Percentiles rank a stretch among this genome's conserved stretches.
These are phyloP conservation scores for human (Homo sapiens) DNA, from an alignment of 2,113 vertebrate species.

Conservation along the genomic window GRCh38 chr20:39654501-39655000, in stretches of 20 bases:
- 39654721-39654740: slow-evolving; percentile 41
- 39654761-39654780: slow-evolving; percentile 38
- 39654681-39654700: not conserved
- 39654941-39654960: slow-evolving; percentile 4
- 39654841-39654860: not conserved
- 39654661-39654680: slow-evolving; percentile 56
- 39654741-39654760: not conserved
- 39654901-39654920: not conserved
- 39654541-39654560: slow-evolving; percentile 82
- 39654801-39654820: not conserved
- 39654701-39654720: not conserved
- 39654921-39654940: not conserved
- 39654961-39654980: not conserved
- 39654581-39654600: slow-evolving; percentile 79
- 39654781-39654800: not conserved
- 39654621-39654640: slow-evolving; percentile 77
- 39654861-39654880: not conserved
- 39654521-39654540: slow-evolving; percentile 79
- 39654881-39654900: not conserved
- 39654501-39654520: slow-evolving; percentile 86
- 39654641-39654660: slow-evolving; percentile 72
- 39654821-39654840: not conserved
- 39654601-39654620: slow-evolving; percentile 81
- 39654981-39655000: not conserved
- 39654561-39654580: slow-evolving; percentile 78